Conservation (phyloP, 2,888 invertebrate species). For the Caenorhabditis drosophilae region DNA sequence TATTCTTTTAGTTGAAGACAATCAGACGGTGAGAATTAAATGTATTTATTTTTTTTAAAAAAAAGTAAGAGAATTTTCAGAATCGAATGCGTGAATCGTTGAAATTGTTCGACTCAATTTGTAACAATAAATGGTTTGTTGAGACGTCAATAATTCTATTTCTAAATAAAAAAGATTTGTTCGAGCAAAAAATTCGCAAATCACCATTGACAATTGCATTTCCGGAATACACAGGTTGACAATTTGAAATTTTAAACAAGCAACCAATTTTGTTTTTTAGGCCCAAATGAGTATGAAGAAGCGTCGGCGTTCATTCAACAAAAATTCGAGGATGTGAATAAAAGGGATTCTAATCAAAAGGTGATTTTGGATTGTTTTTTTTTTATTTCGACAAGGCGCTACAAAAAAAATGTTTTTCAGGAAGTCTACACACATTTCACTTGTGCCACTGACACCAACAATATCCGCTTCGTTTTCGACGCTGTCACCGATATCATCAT, state of each 20-base stretch:
- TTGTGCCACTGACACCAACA: conserved; percentile 51
- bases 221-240: conserved; percentile 27
- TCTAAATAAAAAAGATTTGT: conserved; percentile 35
- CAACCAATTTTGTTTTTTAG: conserved; percentile 4
- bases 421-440: conserved; percentile 57
- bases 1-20: conserved; percentile 30
- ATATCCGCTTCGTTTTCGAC: conserved; percentile 50
- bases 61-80: conserved; percentile 11
- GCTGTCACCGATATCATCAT: conserved; percentile 46
- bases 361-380: conserved; percentile 5
- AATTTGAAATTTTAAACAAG: not conserved
- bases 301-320: conserved; percentile 39
- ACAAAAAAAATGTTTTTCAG: conserved; percentile 6
- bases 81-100: conserved; percentile 38
- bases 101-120: conserved; percentile 35
- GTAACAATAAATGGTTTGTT: conserved; percentile 31
- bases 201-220: conserved; percentile 23
- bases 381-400: not conserved
- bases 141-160: conserved; percentile 37
- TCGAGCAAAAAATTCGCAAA: conserved; percentile 25
- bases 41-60: not conserved
- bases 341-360: conserved; percentile 13
- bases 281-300: conserved; percentile 36
- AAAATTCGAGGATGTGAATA: conserved; percentile 43
- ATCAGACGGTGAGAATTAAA: conserved; percentile 17